Evolutionary conservation across 2,888 invertebrate species (phyloP), one percentile per base, ranked within the genome.

Genomic region (Rhopalosiphum nymphaeae): DNA sequence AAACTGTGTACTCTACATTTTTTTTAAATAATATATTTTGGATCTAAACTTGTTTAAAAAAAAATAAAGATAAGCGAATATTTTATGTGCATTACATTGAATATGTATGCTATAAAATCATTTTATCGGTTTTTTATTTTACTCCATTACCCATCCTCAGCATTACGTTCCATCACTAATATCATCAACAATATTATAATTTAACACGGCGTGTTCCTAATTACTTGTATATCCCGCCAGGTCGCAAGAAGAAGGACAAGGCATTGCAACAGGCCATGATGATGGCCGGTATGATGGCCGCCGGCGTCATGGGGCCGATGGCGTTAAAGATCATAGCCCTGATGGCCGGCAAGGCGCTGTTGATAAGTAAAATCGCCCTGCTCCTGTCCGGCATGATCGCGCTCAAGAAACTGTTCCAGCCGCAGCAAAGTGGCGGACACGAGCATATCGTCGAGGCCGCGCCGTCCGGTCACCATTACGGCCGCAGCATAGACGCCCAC

Each of bases 181-280:
- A 49, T 49, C 29, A 3, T 61, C 11, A 11, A 29, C 29, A 61
- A 61, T 29, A 26, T 61, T 61, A 11, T 11, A 3, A 61, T 57
- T 26, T 26, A 26, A 61, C 29, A 29, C 29, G 67, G 42, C 36
- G 44, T 46, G 9, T 46, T 46, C 44, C 4, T 42, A 84, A 84
- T 78, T 21, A 78, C 25, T 29, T 21, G 61, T 89, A 21, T 67
- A 16, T 13, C 21, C 5, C 16, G 5, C 25, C n/a, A 93, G 94
- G 94, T 44, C 87, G 93, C n/a, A 94, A 94, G 53, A 94, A 94
- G 56, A 67, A 94, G 56, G 89, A 94, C n/a, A 94, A 94, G 61
- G 78, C 44, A 2, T 56, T 94, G 46, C 42, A 86, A 29, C 90
- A 89, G 44, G 84, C 89, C 4, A 61, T 94, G 61, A 89, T 94